Evolutionary conservation across 2,113 vertebrate species (phyloP).

Genomic region (Phrynosoma platyrhinos): DNA sequence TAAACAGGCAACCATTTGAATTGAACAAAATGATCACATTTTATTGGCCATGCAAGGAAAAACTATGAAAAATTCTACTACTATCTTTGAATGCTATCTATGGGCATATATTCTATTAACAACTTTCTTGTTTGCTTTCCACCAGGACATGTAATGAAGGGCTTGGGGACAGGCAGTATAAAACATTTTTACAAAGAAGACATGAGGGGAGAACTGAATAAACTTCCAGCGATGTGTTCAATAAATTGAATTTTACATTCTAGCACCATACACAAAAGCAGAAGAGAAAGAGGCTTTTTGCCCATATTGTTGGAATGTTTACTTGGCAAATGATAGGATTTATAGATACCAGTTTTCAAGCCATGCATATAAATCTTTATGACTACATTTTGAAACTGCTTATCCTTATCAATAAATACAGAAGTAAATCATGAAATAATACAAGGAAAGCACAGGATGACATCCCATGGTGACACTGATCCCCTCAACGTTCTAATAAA

Average conservation of each 20-base stretch:
- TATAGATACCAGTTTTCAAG: slow-evolving; percentile 18
- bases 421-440: slow-evolving; percentile 21
- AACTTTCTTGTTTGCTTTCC: slow-evolving; percentile 14
- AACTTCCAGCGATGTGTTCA: not conserved
- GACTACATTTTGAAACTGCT: slow-evolving; percentile 24
- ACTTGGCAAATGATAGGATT: not conserved
- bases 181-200: slow-evolving; percentile 8
- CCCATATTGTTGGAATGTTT: not conserved
- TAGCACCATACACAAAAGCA: not conserved
- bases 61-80: slow-evolving; percentile 3
- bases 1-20: not conserved
- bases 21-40: not conserved
- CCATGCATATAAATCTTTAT: slow-evolving; percentile 22
- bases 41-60: slow-evolving; percentile 2
- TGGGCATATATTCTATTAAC: slow-evolving; percentile 14
- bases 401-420: slow-evolving; percentile 8
- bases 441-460: slow-evolving; percentile 6
- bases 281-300: not conserved
- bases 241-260: slow-evolving; percentile 23
- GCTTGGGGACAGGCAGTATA: not conserved
- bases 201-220: slow-evolving; percentile 14
- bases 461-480: not conserved
- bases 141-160: not conserved
- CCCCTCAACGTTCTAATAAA: not conserved
- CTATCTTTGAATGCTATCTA: slow-evolving; percentile 9